Percentiles rank a stretch among this genome's conserved stretches.
Conservation (phyloP, 2,113 vertebrate species). For the Microcebus ravelobensis region DNA sequence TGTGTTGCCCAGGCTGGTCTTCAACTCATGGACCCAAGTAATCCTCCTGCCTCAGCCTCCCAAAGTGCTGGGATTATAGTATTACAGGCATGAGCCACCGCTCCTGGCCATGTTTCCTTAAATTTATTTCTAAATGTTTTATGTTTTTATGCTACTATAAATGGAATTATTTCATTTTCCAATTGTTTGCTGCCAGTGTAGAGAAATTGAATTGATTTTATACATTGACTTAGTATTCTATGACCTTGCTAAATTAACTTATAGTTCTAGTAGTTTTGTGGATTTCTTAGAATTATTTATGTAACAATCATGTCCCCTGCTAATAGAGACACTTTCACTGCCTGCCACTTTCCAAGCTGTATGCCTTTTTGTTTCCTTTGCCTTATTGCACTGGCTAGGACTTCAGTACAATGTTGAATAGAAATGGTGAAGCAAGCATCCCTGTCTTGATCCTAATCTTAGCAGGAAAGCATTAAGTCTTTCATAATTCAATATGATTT, state of each 20-base stretch:
- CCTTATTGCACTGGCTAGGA: neutral
- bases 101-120: too few relatives aligned
- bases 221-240: neutral
- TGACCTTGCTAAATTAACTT: conserved; percentile 1
- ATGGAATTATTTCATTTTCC: neutral
- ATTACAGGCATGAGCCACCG: too few relatives aligned
- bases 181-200: neutral
- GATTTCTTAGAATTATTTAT: neutral
- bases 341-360: neutral
- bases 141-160: neutral
- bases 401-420: neutral
- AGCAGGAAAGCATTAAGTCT: neutral
- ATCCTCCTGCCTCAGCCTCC: too few relatives aligned
- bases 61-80: too few relatives aligned
- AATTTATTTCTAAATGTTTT: conserved; percentile 8
- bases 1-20: too few relatives aligned
- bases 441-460: neutral
- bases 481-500: neutral
- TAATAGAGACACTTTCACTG: neutral
- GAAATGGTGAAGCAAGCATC: neutral
- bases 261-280: neutral
- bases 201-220: conserved; percentile 14
- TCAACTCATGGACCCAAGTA: too few relatives aligned
- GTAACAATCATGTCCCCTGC: neutral
- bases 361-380: neutral